phyloP scores from a whole-genome alignment of 1,140 invertebrate species.

The Drosophila neocordata region DNA sequence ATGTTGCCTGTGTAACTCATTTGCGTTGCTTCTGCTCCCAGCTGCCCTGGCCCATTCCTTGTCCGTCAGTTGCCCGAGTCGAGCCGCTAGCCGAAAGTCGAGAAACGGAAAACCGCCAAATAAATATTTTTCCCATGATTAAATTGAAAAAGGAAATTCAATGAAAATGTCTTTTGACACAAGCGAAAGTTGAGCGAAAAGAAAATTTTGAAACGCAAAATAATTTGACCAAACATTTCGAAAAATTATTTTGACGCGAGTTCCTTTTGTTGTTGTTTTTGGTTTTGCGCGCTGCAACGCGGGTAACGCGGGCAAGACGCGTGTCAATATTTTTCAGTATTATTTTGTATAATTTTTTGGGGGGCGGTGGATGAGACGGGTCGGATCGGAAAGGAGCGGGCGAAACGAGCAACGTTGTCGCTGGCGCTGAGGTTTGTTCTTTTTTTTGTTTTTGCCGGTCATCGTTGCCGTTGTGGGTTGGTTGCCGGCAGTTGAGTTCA shows the following conservation, averaged over 20 bases:
- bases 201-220: constrained; percentile 49
- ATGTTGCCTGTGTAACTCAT: constrained; percentile 53
- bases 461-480: constrained; percentile 38
- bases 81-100: constrained; percentile 21
- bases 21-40: constrained; percentile 54
- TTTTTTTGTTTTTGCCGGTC: constrained; percentile 60
- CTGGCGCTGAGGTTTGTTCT: constrained; percentile 13
- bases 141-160: constrained; percentile 23
- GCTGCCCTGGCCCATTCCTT: constrained; percentile 67
- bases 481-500: constrained; percentile 59
- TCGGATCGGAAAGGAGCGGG: not conserved
- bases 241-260: constrained; percentile 31
- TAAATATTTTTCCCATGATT: constrained; percentile 11
- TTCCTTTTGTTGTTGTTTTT: not conserved
- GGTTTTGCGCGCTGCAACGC: constrained; percentile 30
- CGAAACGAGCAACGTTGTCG: constrained; percentile 8
- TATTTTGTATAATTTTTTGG: constrained; percentile 4
- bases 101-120: constrained; percentile 50
- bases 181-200: constrained; percentile 47
- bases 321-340: constrained; percentile 45
- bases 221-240: constrained; percentile 50
- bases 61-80: constrained; percentile 62
- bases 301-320: constrained; percentile 26
- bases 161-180: constrained; percentile 18
- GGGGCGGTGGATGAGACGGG: not conserved